Conservation (phyloP, 64 coral and sea anemone genomes). For the Actinia tenebrosa region DNA sequence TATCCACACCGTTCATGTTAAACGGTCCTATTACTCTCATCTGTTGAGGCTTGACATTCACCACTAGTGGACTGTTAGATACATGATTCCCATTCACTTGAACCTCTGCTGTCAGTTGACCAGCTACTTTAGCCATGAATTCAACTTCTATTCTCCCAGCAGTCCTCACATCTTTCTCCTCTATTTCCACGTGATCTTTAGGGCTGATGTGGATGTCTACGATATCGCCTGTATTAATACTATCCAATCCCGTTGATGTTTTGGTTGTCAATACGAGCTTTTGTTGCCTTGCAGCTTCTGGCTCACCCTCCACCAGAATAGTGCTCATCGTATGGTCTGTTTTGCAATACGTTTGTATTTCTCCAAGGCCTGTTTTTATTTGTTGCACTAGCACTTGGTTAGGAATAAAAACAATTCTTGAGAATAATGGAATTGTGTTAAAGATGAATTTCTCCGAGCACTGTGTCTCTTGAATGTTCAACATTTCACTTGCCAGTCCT, state of each 20-base stretch:
- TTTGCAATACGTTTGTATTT: neutral
- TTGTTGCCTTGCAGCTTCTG: neutral
- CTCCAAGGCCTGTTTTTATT: neutral
- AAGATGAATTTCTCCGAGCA: neutral
- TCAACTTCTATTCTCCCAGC: neutral
- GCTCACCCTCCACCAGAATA: neutral
- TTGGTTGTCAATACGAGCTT: neutral
- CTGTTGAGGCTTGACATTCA: neutral
- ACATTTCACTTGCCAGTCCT: neutral
- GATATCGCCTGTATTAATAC: neutral
- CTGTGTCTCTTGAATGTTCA: neutral
- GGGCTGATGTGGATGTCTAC: neutral
- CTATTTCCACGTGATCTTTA: conserved; percentile 7
- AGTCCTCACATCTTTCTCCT: neutral
- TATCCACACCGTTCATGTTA: neutral
- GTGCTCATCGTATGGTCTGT: neutral
- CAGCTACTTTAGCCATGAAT: conserved; percentile 3
- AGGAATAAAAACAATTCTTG: neutral
- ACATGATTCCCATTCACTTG: conserved; percentile 6
- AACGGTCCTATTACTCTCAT: neutral
- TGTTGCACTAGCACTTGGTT: neutral
- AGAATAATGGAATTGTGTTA: neutral
- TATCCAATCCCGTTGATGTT: neutral
- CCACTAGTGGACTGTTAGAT: conserved; percentile 13
- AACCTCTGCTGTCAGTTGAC: neutral